Conservation (phyloP, 2,113 vertebrate species). For the Caranx melampygus region DNA sequence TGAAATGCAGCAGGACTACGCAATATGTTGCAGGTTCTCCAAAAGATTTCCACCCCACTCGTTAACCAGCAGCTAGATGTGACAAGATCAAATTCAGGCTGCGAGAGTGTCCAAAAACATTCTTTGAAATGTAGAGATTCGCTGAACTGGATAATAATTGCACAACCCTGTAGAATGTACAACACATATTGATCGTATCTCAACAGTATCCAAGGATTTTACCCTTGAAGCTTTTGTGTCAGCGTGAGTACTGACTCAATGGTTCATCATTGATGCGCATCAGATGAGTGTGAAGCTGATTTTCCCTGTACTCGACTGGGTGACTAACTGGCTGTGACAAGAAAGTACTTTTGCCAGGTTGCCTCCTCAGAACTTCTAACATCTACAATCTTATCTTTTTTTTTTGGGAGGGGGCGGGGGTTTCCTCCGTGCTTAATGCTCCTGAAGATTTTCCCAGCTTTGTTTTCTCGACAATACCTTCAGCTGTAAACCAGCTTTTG, state of each 20-base stretch:
- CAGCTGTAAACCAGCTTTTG: constrained; percentile 18
- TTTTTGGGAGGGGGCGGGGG: not conserved
- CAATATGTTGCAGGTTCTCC: not conserved
- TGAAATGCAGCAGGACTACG: not conserved
- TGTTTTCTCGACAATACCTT: constrained; percentile 7
- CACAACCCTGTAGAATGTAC: constrained; percentile 2
- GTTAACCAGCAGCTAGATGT: constrained; percentile 2
- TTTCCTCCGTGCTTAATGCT: not conserved
- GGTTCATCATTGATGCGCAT: constrained; percentile 1
- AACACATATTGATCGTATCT: not conserved
- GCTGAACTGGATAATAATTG: not conserved
- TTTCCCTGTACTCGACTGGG: not conserved
- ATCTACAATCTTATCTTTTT: constrained; percentile 24
- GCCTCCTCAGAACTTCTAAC: not conserved
- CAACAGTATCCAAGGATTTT: constrained; percentile 16
- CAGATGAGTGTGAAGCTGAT: constrained; percentile 26
- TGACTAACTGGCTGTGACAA: constrained; percentile 36
- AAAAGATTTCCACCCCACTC: not conserved
- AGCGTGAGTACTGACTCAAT: constrained; percentile 19
- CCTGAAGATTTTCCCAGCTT: constrained; percentile 9
- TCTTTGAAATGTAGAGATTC: constrained; percentile 5
- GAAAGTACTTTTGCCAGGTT: constrained; percentile 19
- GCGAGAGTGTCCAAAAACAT: not conserved
- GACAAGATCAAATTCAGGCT: not conserved
- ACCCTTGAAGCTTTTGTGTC: constrained; percentile 35